Evolutionary conservation across 2,797 vertebrate species (phyloP).

Genomic region (Lacerta agilis): DNA sequence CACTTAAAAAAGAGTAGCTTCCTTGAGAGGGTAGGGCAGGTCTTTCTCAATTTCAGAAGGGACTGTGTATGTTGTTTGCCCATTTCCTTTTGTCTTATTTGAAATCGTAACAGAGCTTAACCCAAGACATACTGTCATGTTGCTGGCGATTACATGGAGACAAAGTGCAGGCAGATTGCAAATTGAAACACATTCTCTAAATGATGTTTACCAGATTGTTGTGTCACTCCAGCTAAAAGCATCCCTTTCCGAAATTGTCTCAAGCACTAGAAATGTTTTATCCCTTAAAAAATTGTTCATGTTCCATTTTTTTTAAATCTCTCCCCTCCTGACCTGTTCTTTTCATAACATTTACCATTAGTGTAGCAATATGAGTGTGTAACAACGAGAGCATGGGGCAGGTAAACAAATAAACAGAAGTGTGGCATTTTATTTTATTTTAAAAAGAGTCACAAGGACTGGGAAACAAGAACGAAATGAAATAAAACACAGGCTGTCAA

Average conservation of each 20-base stretch:
- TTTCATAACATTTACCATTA: background rate
- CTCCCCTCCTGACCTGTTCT: background rate
- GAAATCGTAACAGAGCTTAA: conserved; percentile 13
- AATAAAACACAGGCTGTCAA: background rate
- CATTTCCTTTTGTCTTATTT: background rate
- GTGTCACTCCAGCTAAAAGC: conserved; percentile 25
- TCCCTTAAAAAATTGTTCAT: background rate
- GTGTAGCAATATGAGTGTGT: background rate
- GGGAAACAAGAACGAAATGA: background rate
- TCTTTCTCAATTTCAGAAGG: background rate
- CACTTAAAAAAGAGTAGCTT: background rate
- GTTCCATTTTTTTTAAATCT: background rate
- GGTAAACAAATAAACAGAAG: background rate
- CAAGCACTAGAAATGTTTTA: background rate
- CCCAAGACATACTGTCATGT: background rate
- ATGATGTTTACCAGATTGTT: conserved; percentile 27
- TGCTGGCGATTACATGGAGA: conserved; percentile 5
- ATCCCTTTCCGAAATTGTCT: background rate
- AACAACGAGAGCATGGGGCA: background rate
- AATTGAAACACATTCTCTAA: conserved; percentile 17
- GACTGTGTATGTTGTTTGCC: background rate
- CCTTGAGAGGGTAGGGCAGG: background rate
- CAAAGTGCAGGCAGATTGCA: background rate
- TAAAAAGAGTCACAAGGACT: background rate
- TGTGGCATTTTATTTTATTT: background rate